These are phyloP conservation scores for Melanotaenia boesemani DNA, from an alignment of 2,797 vertebrate species.

Conservation along the genomic window DNA sequence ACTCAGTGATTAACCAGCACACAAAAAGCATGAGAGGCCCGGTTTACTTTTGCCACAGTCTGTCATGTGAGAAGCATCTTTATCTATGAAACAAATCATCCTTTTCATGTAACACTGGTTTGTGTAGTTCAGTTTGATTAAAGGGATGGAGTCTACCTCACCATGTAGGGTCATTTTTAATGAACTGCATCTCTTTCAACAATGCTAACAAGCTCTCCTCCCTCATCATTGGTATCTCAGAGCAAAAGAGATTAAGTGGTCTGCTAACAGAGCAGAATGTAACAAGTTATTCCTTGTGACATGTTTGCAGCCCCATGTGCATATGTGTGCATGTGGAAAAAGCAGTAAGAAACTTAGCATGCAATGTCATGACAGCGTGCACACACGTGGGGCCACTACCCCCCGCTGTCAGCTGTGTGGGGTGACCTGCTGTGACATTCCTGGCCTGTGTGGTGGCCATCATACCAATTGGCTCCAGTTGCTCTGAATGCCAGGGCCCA, in stretches of 20 bases:
- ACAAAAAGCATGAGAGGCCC: slow-evolving; percentile 27
- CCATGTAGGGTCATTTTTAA: slow-evolving; percentile 73
- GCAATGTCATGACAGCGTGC: slow-evolving; percentile 36
- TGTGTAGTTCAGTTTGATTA: slow-evolving; percentile 39
- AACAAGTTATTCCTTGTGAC: slow-evolving; percentile 47
- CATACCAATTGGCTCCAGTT: slow-evolving; percentile 69
- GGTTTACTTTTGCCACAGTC: slow-evolving; percentile 51
- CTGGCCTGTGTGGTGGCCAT: slow-evolving; percentile 60
- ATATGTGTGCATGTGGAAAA: slow-evolving; percentile 23
- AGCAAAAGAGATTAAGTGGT: slow-evolving; percentile 55
- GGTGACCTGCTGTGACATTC: slow-evolving; percentile 81
- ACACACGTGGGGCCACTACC: slow-evolving; percentile 44
- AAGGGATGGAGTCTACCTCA: slow-evolving; percentile 29
- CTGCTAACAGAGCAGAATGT: slow-evolving; percentile 64
- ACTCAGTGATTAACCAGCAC: slow-evolving; percentile 27
- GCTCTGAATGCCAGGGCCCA: slow-evolving; percentile 69
- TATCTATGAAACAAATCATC: slow-evolving; percentile 55
- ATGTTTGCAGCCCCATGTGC: slow-evolving; percentile 31
- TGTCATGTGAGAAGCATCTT: slow-evolving; percentile 41
- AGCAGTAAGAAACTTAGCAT: slow-evolving; percentile 28
- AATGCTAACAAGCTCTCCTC: slow-evolving; percentile 51
- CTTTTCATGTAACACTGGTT: slow-evolving; percentile 56
- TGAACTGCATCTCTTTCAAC: slow-evolving; percentile 42
- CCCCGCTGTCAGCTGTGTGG: slow-evolving; percentile 77
- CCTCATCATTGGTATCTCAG: slow-evolving; percentile 47